These are phyloP conservation scores for Typhlomys cinereus DNA, from an alignment of 2,113 vertebrate species.

Conservation along the genomic window DNA sequence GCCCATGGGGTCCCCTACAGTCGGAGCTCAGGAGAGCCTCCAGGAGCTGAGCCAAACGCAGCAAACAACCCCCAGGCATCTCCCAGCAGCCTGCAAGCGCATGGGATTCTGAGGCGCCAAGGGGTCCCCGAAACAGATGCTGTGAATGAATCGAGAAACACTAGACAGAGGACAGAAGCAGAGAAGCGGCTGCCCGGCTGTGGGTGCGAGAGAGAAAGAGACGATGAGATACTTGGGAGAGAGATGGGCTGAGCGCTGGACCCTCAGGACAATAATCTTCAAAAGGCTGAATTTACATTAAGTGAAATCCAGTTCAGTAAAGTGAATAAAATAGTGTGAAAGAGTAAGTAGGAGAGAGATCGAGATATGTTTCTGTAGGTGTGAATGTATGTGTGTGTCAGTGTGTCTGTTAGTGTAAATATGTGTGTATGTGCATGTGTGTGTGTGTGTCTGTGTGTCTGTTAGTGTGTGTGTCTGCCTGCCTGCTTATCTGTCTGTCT, in stretches of 20 bases:
- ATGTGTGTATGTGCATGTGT: no score
- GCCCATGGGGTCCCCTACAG: background rate
- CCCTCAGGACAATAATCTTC: no score
- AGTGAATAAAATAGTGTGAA: background rate
- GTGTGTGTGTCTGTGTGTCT: no score
- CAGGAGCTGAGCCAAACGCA: background rate
- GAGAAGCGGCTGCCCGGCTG: background rate
- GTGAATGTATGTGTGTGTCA: no score
- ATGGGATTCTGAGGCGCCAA: background rate
- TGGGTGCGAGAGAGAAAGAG: no score
- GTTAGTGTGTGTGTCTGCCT: no score
- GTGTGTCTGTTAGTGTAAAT: no score
- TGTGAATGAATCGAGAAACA: background rate
- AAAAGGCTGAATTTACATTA: background rate
- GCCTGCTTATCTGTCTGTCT: no score
- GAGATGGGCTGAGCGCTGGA: rapidly evolving
- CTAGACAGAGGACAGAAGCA: background rate
- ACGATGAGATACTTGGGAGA: no score
- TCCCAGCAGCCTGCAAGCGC: background rate
- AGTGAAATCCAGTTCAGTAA: background rate
- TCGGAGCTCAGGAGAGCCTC: background rate
- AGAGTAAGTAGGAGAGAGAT: no score
- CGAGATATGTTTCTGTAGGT: no score
- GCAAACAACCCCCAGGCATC: background rate
- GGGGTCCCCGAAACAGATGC: background rate